Evolutionary conservation across 1,140 invertebrate genomes (phyloP).

Genomic region (Zaprionus gabonicus): DNA sequence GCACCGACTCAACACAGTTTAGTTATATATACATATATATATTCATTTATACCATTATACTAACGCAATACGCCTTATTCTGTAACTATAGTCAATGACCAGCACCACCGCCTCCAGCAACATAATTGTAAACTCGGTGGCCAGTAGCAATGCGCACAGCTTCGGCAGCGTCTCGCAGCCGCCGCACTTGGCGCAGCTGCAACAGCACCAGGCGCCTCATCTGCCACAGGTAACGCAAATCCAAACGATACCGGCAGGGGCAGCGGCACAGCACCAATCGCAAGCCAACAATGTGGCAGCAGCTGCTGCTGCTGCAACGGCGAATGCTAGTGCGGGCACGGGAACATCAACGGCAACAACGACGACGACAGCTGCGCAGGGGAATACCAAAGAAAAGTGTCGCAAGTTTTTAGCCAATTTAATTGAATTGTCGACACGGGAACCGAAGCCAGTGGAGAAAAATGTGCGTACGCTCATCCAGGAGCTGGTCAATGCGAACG

Average conservation of each 20-base stretch:
- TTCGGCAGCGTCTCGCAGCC: slow-evolving; percentile 67
- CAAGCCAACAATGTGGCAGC: slow-evolving; percentile 29
- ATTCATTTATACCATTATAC: background rate
- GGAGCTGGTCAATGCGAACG: slow-evolving; percentile 97
- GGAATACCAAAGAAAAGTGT: slow-evolving; percentile 98
- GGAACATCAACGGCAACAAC: slow-evolving; percentile 66
- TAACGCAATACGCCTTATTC: slow-evolving; percentile 2
- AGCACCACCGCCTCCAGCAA: slow-evolving; percentile 76
- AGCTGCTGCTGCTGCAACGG: slow-evolving; percentile 29
- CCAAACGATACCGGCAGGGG: slow-evolving; percentile 47
- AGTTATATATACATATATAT: background rate
- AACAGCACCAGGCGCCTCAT: slow-evolving; percentile 68
- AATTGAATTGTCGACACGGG: slow-evolving; percentile 96
- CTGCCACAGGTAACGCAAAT: slow-evolving; percentile 82
- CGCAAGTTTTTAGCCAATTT: slow-evolving; percentile 99
- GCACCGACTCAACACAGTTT: slow-evolving; percentile 37
- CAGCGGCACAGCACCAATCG: slow-evolving; percentile 21
- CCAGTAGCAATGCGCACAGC: slow-evolving; percentile 68
- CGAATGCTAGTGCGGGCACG: slow-evolving; percentile 32
- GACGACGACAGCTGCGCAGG: slow-evolving; percentile 84
- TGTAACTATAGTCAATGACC: slow-evolving; percentile 65
- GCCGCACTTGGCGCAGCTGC: slow-evolving; percentile 74
- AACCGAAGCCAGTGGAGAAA: slow-evolving; percentile 95
- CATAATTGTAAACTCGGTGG: slow-evolving; percentile 83
- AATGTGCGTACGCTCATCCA: slow-evolving; percentile 98